A percentile compares a stretch with the other conserved stretches of the same genome.
These are phyloP conservation scores for Orestias chungarensis DNA, from an alignment of 2,797 vertebrate species.

Conservation along the genomic window DNA sequence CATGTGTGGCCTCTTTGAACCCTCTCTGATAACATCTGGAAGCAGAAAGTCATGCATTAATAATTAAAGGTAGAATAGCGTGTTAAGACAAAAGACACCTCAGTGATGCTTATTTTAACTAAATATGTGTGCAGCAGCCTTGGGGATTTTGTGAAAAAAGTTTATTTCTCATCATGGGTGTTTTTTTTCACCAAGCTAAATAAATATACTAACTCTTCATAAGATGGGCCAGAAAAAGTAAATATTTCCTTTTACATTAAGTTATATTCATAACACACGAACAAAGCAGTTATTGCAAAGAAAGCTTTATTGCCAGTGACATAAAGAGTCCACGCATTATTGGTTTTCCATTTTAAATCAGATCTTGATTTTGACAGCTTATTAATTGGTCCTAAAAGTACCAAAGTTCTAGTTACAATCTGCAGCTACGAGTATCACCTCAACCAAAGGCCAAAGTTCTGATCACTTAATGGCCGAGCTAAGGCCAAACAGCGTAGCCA, in stretches of 20 bases:
- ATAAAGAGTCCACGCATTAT: conserved; percentile 68
- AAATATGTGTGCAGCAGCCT: background rate
- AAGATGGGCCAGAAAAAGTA: background rate
- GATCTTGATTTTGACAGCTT: conserved; percentile 69
- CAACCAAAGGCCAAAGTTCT: conserved; percentile 32
- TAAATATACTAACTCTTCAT: background rate
- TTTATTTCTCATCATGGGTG: background rate
- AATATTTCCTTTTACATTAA: background rate
- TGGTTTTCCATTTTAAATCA: conserved; percentile 54
- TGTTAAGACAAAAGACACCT: background rate
- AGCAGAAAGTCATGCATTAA: background rate
- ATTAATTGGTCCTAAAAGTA: conserved; percentile 56
- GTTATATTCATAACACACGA: conserved; percentile 18
- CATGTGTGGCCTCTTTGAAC: too few relatives aligned
- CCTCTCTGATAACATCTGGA: too few relatives aligned
- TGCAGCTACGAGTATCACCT: conserved; percentile 44
- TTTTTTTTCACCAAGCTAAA: background rate
- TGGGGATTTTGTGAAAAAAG: background rate
- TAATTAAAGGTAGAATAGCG: background rate
- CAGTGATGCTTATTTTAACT: background rate
- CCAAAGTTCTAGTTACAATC: conserved; percentile 42
- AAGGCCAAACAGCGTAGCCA: conserved; percentile 46
- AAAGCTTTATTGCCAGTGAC: conserved; percentile 84
- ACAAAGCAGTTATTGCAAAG: conserved; percentile 76
- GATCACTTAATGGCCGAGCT: background rate